Conservation (phyloP, 2,113 vertebrate species). For the Hucho hucho region DNA sequence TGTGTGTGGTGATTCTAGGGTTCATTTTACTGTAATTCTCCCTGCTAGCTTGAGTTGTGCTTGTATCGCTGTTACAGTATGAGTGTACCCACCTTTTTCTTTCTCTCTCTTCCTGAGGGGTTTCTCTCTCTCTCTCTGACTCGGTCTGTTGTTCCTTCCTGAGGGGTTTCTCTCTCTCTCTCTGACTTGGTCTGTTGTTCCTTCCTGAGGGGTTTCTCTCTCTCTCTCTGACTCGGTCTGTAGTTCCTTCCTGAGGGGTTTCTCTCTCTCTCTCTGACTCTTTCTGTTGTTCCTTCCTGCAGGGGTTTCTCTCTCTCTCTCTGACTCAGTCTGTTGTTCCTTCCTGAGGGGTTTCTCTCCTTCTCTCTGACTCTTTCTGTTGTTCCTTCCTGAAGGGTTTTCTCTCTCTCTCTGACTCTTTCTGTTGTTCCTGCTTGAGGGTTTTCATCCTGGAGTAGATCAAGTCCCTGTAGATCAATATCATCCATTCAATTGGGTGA, state of each 20-base stretch:
- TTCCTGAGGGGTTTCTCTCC: no score
- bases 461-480: conserved; percentile 61
- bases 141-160: no score
- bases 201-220: conserved; percentile 32
- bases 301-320: conserved; percentile 21
- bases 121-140: not conserved
- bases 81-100: not conserved
- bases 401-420: not conserved
- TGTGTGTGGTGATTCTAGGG: not conserved
- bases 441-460: conserved; percentile 48
- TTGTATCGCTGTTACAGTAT: no score
- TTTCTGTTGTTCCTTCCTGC: conserved; percentile 26
- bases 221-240: no score
- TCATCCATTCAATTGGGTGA: conserved; percentile 48
- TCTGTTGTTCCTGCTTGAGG: conserved; percentile 30
- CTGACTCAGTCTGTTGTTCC: no score
- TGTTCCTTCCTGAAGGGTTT: conserved; percentile 34
- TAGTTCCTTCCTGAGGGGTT: no score
- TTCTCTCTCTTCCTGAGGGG: not conserved
- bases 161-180: not conserved
- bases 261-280: not conserved
- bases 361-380: conserved; percentile 2
- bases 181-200: not conserved
- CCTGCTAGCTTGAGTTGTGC: no score
- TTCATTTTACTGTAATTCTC: no score